phyloP scores from a whole-genome alignment of 2,888 invertebrate genomes.

The Laspeyria flexula region DNA sequence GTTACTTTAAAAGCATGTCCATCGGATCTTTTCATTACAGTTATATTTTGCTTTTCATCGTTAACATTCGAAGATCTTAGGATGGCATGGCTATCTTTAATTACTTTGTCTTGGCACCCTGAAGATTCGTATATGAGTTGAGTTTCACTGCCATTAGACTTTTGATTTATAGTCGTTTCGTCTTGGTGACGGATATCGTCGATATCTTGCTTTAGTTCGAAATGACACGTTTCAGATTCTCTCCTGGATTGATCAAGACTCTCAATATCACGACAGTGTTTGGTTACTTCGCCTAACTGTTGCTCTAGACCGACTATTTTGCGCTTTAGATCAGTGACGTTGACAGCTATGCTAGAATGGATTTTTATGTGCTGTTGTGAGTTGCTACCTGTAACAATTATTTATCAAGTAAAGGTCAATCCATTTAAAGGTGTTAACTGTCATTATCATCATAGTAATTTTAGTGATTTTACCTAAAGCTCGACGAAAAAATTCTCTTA shows the following conservation, averaged over 20 bases:
- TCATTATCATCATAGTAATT: background rate
- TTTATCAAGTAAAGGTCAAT: too few species aligned
- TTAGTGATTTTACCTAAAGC: conserved; percentile 59
- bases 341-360: conserved; percentile 69
- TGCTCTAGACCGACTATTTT: conserved; percentile 68
- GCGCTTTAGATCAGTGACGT: conserved; percentile 70
- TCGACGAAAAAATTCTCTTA: conserved; percentile 70
- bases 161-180: conserved; percentile 34
- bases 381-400: conserved; percentile 63
- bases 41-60: conserved; percentile 22
- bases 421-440: background rate
- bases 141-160: conserved; percentile 49
- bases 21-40: conserved; percentile 24
- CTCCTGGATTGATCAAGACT: conserved; percentile 49
- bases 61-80: conserved; percentile 33
- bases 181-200: conserved; percentile 30
- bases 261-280: conserved; percentile 58
- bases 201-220: conserved; percentile 33
- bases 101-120: conserved; percentile 48
- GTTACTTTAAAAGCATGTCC: conserved; percentile 33
- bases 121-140: conserved; percentile 61
- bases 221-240: conserved; percentile 36
- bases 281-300: conserved; percentile 63
- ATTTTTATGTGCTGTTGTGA: conserved; percentile 70
- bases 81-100: conserved; percentile 48